Conservation (phyloP, 2,888 invertebrate genomes). For the Odontothrips loti region DNA sequence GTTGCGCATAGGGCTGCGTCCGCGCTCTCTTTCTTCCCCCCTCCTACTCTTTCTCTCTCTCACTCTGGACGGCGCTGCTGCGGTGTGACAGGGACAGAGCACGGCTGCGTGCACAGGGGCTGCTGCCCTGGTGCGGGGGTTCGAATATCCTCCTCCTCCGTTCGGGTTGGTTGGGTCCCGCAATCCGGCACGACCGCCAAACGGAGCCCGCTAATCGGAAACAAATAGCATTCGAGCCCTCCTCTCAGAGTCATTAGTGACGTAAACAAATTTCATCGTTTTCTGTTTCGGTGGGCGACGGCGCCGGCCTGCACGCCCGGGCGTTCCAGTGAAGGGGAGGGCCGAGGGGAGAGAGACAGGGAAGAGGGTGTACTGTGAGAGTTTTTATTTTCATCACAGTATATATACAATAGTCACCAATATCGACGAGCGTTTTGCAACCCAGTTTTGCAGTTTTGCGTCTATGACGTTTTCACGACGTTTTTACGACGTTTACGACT, state of each 20-base stretch:
- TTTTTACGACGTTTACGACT: too few relatives aligned
- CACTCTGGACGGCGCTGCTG: too few relatives aligned
- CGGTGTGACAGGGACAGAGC: too few relatives aligned
- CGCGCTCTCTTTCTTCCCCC: neutral
- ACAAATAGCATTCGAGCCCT: neutral
- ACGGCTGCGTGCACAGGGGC: neutral
- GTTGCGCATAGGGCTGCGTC: neutral
- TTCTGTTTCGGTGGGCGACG: neutral
- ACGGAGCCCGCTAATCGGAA: neutral
- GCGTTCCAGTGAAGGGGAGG: neutral
- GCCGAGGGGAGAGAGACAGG: neutral
- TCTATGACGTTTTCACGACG: too few relatives aligned
- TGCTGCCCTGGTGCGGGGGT: neutral
- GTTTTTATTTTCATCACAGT: too few relatives aligned
- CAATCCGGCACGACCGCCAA: neutral
- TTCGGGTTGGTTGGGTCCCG: neutral
- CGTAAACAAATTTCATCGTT: neutral
- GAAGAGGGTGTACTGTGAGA: too few relatives aligned
- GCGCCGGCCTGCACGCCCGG: neutral
- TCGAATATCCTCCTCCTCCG: neutral
- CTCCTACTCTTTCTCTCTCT: too few relatives aligned
- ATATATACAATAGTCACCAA: too few relatives aligned
- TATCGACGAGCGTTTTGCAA: too few relatives aligned
- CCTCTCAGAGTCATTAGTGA: neutral
- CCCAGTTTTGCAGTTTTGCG: too few relatives aligned